Base-by-base conservation (phyloP, 2,113 vertebrate genomes). In the Chamaetylas fuelleborni region DNA sequence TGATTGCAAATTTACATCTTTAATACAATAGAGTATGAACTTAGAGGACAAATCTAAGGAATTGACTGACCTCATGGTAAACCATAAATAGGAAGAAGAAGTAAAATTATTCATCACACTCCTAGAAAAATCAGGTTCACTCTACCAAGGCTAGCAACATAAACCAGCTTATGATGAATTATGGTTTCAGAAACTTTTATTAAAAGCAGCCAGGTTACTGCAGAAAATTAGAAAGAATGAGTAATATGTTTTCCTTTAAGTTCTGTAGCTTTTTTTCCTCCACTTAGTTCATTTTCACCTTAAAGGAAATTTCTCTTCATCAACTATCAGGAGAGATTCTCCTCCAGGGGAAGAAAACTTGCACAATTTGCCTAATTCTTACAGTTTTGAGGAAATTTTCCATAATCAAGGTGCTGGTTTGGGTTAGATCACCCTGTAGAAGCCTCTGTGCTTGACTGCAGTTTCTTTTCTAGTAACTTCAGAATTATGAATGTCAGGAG, bases 201-300 rank as follows among this genome's bases (percentile, higher is more conserved):
- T 94, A 94, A 90, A 93, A 93, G 62, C 1, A 10, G 34, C 25
- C 54, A 94, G 38, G 47, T 90, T 91, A 70, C 40, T 88, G 38
- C 12, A 94, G 64, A 94, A 96, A 95, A 92, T 81, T 91, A 92
- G 67, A 77, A 88, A 51, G 38, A 72, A 91, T 78, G 65, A 91
- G 45, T 71, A 95, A 92, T 89, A 79, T 67, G 58, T 50, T 91
- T 92, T 90, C 45, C 47, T 89, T 76, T 53, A 87, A 80, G 29
- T 87, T 80, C 51, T 42, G 3, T 47, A 47, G 50, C 22, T 72
- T 92, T 47, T 8, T 87, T 76, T 51, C 8, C 23, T 18, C 33
- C 24, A n/a, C 36, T 70, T 58, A 87, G 48, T 16, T 95, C 48
- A 88, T 45, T 70, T 81, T 62, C 62, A 93, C n/a, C 43, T 80